Conservation (phyloP, 2,113 vertebrate genomes). For the Poeciliopsis retropinna region DNA sequence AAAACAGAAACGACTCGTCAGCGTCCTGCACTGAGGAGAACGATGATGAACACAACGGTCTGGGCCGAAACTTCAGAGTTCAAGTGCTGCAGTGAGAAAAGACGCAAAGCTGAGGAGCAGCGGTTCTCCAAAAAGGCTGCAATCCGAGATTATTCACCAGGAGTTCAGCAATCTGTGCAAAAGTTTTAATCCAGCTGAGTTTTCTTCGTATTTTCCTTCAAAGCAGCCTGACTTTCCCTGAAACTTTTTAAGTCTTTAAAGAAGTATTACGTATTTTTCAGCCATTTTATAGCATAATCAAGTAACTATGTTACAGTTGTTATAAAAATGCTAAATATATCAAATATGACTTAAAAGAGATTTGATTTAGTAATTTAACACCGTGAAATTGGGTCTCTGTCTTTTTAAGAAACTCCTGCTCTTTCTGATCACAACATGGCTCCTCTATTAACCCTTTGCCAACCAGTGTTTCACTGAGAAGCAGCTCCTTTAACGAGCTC, state of each 20-base stretch:
- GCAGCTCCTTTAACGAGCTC: too few relatives aligned
- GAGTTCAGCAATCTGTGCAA: background rate
- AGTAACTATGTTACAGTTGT: too few relatives aligned
- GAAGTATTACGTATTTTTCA: background rate
- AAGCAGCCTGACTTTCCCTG: background rate
- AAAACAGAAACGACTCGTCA: slow-evolving; percentile 43
- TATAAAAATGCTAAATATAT: too few relatives aligned
- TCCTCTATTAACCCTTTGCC: too few relatives aligned
- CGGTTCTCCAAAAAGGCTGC: slow-evolving; percentile 9
- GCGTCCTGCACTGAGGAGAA: slow-evolving; percentile 75
- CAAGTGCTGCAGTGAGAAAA: background rate
- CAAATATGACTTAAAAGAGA: too few relatives aligned
- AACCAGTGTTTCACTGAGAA: too few relatives aligned
- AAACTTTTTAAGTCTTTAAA: background rate
- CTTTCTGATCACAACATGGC: too few relatives aligned
- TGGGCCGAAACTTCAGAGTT: slow-evolving; percentile 21
- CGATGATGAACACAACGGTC: slow-evolving; percentile 9
- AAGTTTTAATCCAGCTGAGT: background rate
- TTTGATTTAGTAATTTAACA: too few relatives aligned
- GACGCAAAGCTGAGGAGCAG: background rate
- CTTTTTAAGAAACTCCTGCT: too few relatives aligned
- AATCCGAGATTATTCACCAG: background rate
- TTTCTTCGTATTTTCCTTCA: background rate
- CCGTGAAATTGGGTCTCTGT: too few relatives aligned
- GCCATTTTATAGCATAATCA: too few relatives aligned